phyloP scores from a whole-genome alignment of 2,888 invertebrate species.

The Timema cristinae region DNA sequence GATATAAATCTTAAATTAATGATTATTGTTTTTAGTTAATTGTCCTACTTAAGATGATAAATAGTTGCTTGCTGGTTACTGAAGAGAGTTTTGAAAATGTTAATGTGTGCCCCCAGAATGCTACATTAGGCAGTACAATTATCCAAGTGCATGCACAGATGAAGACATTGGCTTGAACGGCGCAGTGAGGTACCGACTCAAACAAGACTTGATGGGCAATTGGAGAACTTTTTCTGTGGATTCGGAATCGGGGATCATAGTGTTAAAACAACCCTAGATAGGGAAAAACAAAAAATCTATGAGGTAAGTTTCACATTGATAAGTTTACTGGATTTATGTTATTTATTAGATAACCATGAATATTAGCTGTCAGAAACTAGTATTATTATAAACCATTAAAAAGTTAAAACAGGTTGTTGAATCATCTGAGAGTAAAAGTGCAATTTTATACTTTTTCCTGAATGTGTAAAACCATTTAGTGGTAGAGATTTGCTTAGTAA shows the following conservation, averaged over 20 bases:
- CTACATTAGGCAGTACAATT: constrained; percentile 76
- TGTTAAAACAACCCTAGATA: constrained; percentile 68
- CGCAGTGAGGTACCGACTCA: constrained; percentile 77
- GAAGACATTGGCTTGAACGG: constrained; percentile 88
- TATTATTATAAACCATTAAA: no score
- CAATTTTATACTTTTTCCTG: no score
- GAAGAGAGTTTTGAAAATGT: neutral
- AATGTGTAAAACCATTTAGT: no score
- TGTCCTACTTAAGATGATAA: no score
- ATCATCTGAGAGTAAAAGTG: no score
- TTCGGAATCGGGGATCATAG: constrained; percentile 70
- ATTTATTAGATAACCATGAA: no score
- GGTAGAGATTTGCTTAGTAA: no score
- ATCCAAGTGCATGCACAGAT: constrained; percentile 79
- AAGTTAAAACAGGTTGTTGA: no score
- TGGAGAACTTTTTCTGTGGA: constrained; percentile 80
- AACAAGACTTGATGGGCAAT: constrained; percentile 75
- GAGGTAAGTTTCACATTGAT: constrained; percentile 56
- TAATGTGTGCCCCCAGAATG: constrained; percentile 56
- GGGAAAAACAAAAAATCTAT: constrained; percentile 81
- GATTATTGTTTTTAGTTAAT: no score
- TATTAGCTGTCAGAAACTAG: no score
- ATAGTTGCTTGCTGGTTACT: no score
- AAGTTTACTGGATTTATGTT: neutral
- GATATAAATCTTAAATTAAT: no score